Evolutionary conservation across 2,888 invertebrate species (phyloP).

Genomic region (Meliscaeva auricollis): DNA sequence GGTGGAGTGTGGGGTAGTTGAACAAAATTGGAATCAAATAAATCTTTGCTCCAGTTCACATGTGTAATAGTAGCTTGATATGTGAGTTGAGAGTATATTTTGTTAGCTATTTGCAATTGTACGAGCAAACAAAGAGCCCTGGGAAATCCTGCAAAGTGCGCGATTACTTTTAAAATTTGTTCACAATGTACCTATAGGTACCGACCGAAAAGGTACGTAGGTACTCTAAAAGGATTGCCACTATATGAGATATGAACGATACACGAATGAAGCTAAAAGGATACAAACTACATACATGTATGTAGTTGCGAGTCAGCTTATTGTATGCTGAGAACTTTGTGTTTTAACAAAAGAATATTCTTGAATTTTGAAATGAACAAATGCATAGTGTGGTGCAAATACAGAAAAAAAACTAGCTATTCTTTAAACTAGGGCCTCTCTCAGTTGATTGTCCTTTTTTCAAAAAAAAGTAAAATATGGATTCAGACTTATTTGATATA

Average conservation of each 20-base stretch:
- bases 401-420: background rate
- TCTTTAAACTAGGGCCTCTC: background rate
- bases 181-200: background rate
- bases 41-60: background rate
- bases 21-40: slow-evolving; percentile 18
- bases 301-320: background rate
- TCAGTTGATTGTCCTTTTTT: background rate
- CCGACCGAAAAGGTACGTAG: background rate
- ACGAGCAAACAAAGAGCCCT: background rate
- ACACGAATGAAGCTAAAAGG: background rate
- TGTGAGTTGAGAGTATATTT: background rate
- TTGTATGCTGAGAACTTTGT: slow-evolving; percentile 7
- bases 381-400: background rate
- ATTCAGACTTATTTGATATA: background rate
- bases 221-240: background rate
- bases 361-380: slow-evolving; percentile 8
- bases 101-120: slow-evolving; percentile 21
- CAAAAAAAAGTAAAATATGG: background rate
- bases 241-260: background rate
- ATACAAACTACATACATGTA: too few relatives aligned
- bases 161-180: slow-evolving; percentile 12
- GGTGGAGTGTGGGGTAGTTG: background rate
- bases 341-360: slow-evolving; percentile 1
- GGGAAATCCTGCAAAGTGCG: slow-evolving; percentile 24
- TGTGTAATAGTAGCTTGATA: background rate